These are phyloP conservation scores for Mechanitis mazaeus DNA, from an alignment of 2,888 invertebrate species.

Conservation along the genomic window DNA sequence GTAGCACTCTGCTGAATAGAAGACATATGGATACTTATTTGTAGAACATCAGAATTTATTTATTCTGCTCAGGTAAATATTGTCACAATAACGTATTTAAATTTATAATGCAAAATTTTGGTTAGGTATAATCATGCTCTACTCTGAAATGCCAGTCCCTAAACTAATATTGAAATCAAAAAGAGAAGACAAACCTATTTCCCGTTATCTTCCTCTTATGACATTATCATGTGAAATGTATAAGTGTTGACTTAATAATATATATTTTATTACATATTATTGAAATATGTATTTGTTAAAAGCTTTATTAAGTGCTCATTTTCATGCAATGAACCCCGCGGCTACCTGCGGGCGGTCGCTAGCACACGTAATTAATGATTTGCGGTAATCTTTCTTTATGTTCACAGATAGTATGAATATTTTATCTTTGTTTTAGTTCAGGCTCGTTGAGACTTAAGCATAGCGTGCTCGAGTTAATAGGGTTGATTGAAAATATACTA, in stretches of 20 bases:
- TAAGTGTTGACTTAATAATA: background rate
- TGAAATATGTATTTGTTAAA: constrained; percentile 6
- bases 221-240: too few relatives aligned
- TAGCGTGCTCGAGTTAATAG: constrained; percentile 15
- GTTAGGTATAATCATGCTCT: too few relatives aligned
- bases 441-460: too few relatives aligned
- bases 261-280: constrained; percentile 5
- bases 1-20: constrained; percentile 2
- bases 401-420: background rate
- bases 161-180: too few relatives aligned
- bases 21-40: constrained; percentile 10
- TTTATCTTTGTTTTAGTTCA: background rate
- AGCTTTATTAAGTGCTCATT: constrained; percentile 12
- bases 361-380: constrained; percentile 22
- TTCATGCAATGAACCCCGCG: constrained; percentile 8
- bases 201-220: too few relatives aligned
- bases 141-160: too few relatives aligned
- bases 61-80: too few relatives aligned
- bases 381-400: constrained; percentile 8
- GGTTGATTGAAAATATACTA: background rate
- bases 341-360: constrained; percentile 21
- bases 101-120: too few relatives aligned
- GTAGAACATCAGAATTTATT: background rate
- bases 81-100: too few relatives aligned
- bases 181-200: too few relatives aligned